Evolutionary conservation across 2,113 vertebrate genomes (phyloP).

Genomic region (Campylomormyrus tamandua): DNA sequence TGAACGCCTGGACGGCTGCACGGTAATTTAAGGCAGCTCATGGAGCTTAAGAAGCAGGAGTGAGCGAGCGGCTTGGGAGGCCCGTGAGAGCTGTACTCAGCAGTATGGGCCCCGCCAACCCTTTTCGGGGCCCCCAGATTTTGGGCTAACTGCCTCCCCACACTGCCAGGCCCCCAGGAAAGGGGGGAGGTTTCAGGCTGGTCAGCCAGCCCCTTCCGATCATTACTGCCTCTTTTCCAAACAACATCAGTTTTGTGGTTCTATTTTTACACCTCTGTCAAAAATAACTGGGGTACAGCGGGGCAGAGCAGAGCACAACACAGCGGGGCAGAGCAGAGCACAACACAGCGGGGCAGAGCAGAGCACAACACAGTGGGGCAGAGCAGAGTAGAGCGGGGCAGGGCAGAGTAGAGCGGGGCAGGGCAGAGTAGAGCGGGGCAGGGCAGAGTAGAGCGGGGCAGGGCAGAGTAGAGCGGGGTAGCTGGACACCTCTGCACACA

Average conservation of each 20-base stretch:
- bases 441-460: too few species aligned
- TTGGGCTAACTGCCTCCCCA: neutral
- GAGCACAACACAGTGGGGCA: fast-evolving
- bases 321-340: too few species aligned
- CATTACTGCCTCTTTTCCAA: neutral
- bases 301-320: too few species aligned
- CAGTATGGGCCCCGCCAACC: neutral
- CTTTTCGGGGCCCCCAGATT: neutral
- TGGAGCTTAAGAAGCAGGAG: neutral
- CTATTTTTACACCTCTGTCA: neutral
- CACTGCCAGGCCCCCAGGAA: neutral
- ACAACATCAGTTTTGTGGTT: neutral
- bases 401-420: too few species aligned
- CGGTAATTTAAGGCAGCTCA: neutral
- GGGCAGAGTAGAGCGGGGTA: too few species aligned
- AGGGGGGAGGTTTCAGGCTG: neutral
- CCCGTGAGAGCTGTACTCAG: neutral
- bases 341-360: too few species aligned
- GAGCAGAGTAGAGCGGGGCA: too few species aligned
- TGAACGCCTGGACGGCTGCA: neutral
- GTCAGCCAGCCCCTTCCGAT: neutral
- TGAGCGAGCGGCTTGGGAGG: neutral
- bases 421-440: too few species aligned
- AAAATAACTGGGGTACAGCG: neutral
- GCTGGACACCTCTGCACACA: neutral